Percentiles rank a stretch among this genome's conserved stretches.
These are phyloP conservation scores for Syrphus vitripennis DNA, from an alignment of 2,888 invertebrate species.

Conservation along the genomic window DNA sequence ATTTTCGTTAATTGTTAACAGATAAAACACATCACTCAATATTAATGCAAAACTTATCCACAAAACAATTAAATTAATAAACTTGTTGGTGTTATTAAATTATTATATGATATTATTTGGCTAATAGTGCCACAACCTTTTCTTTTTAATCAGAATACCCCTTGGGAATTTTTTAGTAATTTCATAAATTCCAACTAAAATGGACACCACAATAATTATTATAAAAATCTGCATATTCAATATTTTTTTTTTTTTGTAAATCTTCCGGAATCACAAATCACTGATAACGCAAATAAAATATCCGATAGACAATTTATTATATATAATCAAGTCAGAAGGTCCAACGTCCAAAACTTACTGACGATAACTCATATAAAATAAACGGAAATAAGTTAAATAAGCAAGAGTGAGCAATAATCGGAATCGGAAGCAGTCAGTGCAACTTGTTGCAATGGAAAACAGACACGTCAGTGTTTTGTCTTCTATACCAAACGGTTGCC, in stretches of 20 bases:
- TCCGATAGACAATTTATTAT: not conserved
- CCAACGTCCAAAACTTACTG: slow-evolving; percentile 29
- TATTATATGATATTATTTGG: not conserved
- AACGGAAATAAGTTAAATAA: not conserved
- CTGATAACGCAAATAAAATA: not conserved
- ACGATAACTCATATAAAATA: not conserved
- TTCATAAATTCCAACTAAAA: not conserved
- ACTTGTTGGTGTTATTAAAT: not conserved
- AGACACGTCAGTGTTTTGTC: slow-evolving; percentile 58
- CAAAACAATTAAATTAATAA: not conserved
- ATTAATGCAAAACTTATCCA: not conserved
- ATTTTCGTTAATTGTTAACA: not conserved
- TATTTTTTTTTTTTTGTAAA: not conserved
- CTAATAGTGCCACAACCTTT: not conserved
- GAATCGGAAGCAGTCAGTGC: slow-evolving; percentile 22
- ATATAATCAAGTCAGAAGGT: not conserved
- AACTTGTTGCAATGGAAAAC: slow-evolving; percentile 65
- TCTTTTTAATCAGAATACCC: not conserved
- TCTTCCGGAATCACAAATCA: not conserved
- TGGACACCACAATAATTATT: not conserved
- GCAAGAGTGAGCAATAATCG: not conserved
- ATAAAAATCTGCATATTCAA: not conserved
- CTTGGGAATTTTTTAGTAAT: not conserved
- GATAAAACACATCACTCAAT: not conserved
- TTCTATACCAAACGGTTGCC: slow-evolving; percentile 13